Base-by-base conservation (phyloP, 2,888 invertebrate species). In the Acheta domesticus region DNA sequence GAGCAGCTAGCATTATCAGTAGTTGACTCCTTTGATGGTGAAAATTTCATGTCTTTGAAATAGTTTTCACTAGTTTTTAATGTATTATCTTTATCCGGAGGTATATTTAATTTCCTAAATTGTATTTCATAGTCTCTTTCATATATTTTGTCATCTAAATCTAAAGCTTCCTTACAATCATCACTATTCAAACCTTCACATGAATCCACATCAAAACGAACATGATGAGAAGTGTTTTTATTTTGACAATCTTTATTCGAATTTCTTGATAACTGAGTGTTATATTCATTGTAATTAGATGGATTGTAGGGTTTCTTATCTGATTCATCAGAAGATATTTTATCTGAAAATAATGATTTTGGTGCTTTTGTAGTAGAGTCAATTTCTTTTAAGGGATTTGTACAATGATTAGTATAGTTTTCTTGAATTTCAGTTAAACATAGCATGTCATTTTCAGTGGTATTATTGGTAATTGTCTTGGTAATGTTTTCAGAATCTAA, bases 121-220 rank as follows among this genome's bases (percentile, higher is more conserved):
- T 62, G 14, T 36, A 11, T 74, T 48, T 78, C 74, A 74, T 78
- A 74, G 19, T n/a, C 73, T 48, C 48, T 78, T n/a, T 48, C 74
- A 74, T 48, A 74, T 2, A 78, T 2, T 36, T 78, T 20, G 19
- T 21, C 21, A 48, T 48, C 48, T 19, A 11, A 12, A 12, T 36
- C n/a, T 12, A 36, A 21, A 77, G 20, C 19, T 8, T 77, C 73
- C 16, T n/a, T 62, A 62, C n/a, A 23, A 12, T 73, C 73, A 73
- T 14, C 77, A n/a, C 21, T 11, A n/a, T 50, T 21, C 12, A 20
- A 23, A 49, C 21, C 49, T 21, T 49, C 49, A n/a, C 49, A 12
- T 11, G 62, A 62, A 62, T 62, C 62, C 4, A 62, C 62, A 62
- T 62, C 62, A n/a, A 62, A 62, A 62, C 62, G 62, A 62, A 62